Evolutionary conservation across 2,113 vertebrate genomes (phyloP), one percentile per base, ranked within the genome.

Genomic region (Peromyscus maniculatus): DNA sequence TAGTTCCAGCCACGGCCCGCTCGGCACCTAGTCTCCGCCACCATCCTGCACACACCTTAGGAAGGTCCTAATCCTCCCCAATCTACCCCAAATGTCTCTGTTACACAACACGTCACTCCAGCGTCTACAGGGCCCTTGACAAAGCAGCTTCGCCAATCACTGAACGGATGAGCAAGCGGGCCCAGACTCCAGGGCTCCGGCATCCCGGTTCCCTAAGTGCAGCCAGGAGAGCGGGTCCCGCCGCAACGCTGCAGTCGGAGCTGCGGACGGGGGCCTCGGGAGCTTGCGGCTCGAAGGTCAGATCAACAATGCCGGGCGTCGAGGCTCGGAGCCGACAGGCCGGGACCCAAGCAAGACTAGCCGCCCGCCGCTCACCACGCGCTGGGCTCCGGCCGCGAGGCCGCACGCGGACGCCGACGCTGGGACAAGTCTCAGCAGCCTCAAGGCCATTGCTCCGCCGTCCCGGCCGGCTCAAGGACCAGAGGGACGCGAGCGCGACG

Each of bases 301-400:
- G 59, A 84, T 24, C n/a, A 39, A 64, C n/a, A 46, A 43, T 28
- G 15, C 24, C 59, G 59, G 62, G 82, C 12, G 7, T 84, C 82
- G 16, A n/a, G 24, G 24, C 59, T 19, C 26, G 36, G 16, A 59
- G 55, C 8, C 9, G 52, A 57, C 52, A 19, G 36, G 11, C 8
- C 8, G 26, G 24, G 71, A 43, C 33, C 86, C 86, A 31, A 49
- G 64, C 28, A 33, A 87, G 62, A 19, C 64, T 55, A 13, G 28
- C 7, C 64, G 28, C 66, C 55, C 67, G 21, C n/a, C 8, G n/a
- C 98, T 98, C 97, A 98, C 98, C 98, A 12, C 90, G 49, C 91
- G 95, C 87, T 33, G 26, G 16, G 16, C 57, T 33, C 22, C 87
- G 12, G 96, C 87, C 89, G 82, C 87, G 3, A 94, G 62, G 77